Conservation (phyloP, 1,140 invertebrate genomes). For the Drosophila nigromelanica region DNA sequence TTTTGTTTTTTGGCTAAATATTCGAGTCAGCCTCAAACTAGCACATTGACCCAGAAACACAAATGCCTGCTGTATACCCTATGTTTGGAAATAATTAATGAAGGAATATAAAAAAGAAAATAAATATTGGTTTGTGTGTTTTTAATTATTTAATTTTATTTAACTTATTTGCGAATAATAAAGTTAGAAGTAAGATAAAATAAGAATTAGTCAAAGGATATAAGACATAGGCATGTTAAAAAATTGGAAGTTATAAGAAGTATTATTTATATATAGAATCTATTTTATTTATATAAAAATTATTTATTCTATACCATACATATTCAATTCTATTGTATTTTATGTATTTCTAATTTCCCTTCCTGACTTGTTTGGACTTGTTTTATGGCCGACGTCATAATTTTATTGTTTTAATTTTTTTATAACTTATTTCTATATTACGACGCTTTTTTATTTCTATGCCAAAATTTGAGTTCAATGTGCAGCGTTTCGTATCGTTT, state of each 20-base stretch:
- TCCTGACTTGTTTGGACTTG: neutral
- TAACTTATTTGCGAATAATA: too few relatives aligned
- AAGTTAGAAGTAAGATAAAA: too few relatives aligned
- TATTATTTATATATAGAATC: too few relatives aligned
- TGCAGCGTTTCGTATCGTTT: conserved; percentile 3
- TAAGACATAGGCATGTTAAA: too few relatives aligned
- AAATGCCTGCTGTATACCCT: conserved; percentile 30
- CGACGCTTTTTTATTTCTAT: conserved; percentile 10
- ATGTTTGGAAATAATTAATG: neutral
- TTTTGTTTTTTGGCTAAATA: conserved; percentile 20
- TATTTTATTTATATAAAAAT: too few relatives aligned
- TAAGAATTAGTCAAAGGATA: too few relatives aligned
- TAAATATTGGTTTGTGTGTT: too few relatives aligned
- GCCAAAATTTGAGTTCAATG: conserved; percentile 21
- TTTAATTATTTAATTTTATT: too few relatives aligned
- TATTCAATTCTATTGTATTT: too few relatives aligned
- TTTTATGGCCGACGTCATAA: conserved; percentile 31
- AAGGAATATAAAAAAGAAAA: neutral
- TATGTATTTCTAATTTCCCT: neutral
- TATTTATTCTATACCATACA: too few relatives aligned
- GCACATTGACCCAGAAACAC: conserved; percentile 62
- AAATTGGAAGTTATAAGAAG: too few relatives aligned
- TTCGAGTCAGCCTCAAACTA: conserved; percentile 39
- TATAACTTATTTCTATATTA: neutral
- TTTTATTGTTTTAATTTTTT: conserved; percentile 35